Conservation (phyloP, 2,888 invertebrate genomes). For the Macaria liturata region DNA sequence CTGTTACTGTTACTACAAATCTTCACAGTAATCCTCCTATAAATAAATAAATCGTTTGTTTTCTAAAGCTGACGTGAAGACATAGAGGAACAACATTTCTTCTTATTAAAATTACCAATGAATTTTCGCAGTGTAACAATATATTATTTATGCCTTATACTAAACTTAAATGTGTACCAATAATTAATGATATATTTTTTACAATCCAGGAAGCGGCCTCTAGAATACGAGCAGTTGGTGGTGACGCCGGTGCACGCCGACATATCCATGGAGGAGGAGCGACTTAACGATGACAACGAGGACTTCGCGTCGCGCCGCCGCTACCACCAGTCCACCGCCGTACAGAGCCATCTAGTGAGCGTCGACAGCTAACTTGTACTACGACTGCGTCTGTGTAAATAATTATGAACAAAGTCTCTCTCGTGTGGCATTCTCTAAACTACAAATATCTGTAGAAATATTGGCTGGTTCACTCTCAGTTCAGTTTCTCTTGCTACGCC, state of each 20-base stretch:
- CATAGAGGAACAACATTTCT: too few relatives aligned
- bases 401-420: not conserved
- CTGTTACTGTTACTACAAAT: too few relatives aligned
- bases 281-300: conserved; percentile 96
- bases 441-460: not conserved
- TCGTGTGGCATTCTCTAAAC: not conserved
- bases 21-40: too few relatives aligned
- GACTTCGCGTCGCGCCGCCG: conserved; percentile 96
- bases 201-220: conserved; percentile 86
- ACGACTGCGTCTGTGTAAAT: not conserved
- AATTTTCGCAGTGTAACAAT: too few relatives aligned
- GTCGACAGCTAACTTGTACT: conserved; percentile 47
- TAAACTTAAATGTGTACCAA: too few relatives aligned
- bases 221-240: conserved; percentile 93
- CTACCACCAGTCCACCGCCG: conserved; percentile 95
- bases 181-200: too few relatives aligned
- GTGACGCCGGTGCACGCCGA: conserved; percentile 92
- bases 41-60: too few relatives aligned
- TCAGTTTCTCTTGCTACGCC: too few relatives aligned
- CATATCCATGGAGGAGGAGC: conserved; percentile 91
- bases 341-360: conserved; percentile 88
- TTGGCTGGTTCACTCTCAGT: too few relatives aligned
- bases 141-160: too few relatives aligned
- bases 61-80: too few relatives aligned
- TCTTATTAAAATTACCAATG: too few relatives aligned